Conservation (phyloP, 2,113 vertebrate genomes). For the Antechinus flavipes region DNA sequence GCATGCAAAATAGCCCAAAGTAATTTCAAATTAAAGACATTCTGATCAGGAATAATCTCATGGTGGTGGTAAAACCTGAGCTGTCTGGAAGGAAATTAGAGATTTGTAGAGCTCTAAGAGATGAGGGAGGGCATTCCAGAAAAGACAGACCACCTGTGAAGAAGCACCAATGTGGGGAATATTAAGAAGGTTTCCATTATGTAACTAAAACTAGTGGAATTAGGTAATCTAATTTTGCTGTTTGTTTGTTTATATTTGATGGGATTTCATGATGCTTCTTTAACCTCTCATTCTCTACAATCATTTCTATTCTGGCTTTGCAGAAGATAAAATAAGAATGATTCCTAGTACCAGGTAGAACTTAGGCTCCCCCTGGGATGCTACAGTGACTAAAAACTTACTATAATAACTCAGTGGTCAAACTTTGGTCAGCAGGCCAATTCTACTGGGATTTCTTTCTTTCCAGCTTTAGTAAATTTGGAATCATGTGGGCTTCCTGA, state of each 20-base stretch:
- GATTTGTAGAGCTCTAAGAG: neutral
- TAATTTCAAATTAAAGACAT: neutral
- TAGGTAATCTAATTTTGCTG: neutral
- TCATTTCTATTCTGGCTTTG: neutral
- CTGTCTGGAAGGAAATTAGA: neutral
- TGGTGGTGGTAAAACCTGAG: neutral
- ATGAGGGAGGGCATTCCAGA: neutral
- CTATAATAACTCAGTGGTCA: neutral
- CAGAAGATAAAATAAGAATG: neutral
- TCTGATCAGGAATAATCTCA: neutral
- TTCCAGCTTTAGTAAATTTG: conserved; percentile 44
- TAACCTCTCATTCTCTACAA: neutral
- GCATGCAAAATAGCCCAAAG: neutral
- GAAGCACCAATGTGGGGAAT: neutral
- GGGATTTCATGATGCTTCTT: neutral
- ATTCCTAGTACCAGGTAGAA: neutral
- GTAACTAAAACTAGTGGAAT: neutral
- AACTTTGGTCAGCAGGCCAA: neutral
- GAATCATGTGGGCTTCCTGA: conserved; percentile 21
- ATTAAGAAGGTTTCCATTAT: neutral
- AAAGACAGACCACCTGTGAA: neutral
- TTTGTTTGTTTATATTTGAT: neutral
- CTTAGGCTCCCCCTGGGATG: neutral
- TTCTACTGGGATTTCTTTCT: conserved; percentile 6
- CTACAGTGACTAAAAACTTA: neutral